Conservation (phyloP, 2,888 invertebrate species). For the Drosophila pullipes region DNA sequence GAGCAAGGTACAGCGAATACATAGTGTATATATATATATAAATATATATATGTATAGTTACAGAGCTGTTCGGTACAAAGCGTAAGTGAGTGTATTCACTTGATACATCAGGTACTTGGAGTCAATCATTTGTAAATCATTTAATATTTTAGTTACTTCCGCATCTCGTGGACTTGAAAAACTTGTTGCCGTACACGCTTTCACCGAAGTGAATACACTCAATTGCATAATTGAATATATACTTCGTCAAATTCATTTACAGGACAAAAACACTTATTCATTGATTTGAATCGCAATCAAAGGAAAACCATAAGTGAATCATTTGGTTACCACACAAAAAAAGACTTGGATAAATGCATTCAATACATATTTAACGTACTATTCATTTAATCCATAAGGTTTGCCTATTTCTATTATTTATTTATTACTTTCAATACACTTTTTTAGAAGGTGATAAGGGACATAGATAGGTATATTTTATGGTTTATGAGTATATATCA, state of each 20-base stretch:
- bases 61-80: not conserved
- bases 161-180: not conserved
- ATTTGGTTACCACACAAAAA: not conserved
- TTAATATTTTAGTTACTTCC: not conserved
- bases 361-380: not conserved
- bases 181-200: not conserved
- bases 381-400: not conserved
- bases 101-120: not conserved
- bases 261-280: not conserved
- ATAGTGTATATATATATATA: not conserved
- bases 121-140: constrained; percentile 1
- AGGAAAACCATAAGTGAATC: not conserved
- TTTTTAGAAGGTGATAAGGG: not conserved
- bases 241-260: not conserved
- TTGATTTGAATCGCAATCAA: not conserved
- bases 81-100: constrained; percentile 37
- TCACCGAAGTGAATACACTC: not conserved
- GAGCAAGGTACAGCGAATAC: constrained; percentile 25
- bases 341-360: not conserved
- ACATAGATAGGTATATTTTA: not conserved
- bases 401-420: not conserved
- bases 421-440: not conserved
- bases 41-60: not conserved
- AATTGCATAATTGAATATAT: not conserved
- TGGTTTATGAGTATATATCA: not conserved